Evolutionary conservation across 2,888 invertebrate genomes (phyloP).

Genomic region (Priocnemis perturbator): DNA sequence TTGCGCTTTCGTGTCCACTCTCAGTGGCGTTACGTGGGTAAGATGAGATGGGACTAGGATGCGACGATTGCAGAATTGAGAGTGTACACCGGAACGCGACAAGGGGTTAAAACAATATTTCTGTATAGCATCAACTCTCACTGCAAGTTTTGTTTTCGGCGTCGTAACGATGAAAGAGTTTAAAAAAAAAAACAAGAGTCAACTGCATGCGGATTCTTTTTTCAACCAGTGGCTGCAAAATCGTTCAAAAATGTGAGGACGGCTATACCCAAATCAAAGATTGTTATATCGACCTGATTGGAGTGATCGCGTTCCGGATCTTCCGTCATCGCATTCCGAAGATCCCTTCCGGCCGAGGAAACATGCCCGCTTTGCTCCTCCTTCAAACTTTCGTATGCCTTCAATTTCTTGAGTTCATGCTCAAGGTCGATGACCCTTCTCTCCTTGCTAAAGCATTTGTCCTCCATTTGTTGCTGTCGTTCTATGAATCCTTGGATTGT

Average conservation of each 20-base stretch:
- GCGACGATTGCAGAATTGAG: too few relatives aligned
- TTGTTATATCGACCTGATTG: conserved; percentile 67
- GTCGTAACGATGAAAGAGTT: too few relatives aligned
- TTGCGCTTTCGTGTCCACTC: too few relatives aligned
- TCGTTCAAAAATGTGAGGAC: conserved; percentile 38
- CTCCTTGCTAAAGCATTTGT: conserved; percentile 69
- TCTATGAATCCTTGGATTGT: conserved; percentile 79
- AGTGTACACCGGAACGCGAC: too few relatives aligned
- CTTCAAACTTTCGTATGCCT: conserved; percentile 41
- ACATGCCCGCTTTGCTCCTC: conserved; percentile 33
- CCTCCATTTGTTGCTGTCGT: conserved; percentile 78
- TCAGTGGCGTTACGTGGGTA: too few relatives aligned
- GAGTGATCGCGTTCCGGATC: conserved; percentile 65
- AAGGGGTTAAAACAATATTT: too few relatives aligned
- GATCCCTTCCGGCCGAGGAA: conserved; percentile 52
- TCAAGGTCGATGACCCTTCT: conserved; percentile 66
- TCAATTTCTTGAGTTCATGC: conserved; percentile 52
- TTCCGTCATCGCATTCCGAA: conserved; percentile 57
- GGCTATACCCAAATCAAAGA: conserved; percentile 36
- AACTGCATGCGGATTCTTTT: too few relatives aligned
- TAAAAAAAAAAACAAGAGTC: too few relatives aligned
- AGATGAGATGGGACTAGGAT: too few relatives aligned
- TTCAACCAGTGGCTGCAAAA: background rate
- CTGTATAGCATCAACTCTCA: too few relatives aligned
- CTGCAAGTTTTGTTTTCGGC: too few relatives aligned